Conservation (phyloP, 2,888 invertebrate genomes). For the Augiades crinisus region DNA sequence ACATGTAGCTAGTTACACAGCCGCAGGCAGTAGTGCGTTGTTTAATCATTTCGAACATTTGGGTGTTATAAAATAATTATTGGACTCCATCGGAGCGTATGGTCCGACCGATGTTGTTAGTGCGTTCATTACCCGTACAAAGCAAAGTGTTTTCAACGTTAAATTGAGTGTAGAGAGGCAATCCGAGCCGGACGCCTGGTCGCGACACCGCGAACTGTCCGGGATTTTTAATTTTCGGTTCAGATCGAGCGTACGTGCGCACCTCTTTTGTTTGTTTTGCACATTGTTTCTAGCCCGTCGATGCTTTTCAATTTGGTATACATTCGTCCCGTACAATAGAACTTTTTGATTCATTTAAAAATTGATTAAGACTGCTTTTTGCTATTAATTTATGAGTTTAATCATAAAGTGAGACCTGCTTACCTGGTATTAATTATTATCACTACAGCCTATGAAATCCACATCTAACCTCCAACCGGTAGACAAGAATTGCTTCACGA, state of each 20-base stretch:
- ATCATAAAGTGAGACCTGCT: no score
- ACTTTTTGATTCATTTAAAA: not conserved
- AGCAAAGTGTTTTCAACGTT: constrained; percentile 74
- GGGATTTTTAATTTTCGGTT: constrained; percentile 73
- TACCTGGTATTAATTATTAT: no score
- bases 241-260: constrained; percentile 38
- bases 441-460: no score
- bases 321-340: constrained; percentile 29
- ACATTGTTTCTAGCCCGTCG: constrained; percentile 20
- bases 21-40: no score
- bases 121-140: constrained; percentile 62
- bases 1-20: no score
- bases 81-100: constrained; percentile 32
- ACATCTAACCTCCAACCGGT: no score
- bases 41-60: not conserved
- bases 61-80: constrained; percentile 21
- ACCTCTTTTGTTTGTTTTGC: constrained; percentile 46
- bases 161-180: constrained; percentile 76
- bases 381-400: not conserved
- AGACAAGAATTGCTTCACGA: no score
- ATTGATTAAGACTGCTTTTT: no score
- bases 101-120: constrained; percentile 34
- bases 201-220: constrained; percentile 63
- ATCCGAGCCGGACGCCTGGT: constrained; percentile 65
- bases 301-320: constrained; percentile 41